Conservation (phyloP, 2,113 vertebrate species). For the Rostratula benghalensis region DNA sequence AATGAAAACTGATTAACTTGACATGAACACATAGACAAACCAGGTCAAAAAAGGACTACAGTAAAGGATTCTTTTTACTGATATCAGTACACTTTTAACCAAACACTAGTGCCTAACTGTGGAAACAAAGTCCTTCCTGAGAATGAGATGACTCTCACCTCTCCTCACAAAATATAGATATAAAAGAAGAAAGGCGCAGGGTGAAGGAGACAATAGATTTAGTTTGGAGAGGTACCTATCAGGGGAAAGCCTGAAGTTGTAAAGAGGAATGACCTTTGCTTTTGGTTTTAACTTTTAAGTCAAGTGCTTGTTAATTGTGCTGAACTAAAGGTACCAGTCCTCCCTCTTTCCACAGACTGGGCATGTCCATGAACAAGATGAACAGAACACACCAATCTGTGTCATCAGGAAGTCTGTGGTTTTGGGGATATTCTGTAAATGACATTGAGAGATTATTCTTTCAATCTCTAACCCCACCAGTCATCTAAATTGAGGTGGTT, state of each 20-base stretch:
- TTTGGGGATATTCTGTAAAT: background rate
- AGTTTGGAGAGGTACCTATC: background rate
- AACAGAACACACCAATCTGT: background rate
- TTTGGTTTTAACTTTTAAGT: background rate
- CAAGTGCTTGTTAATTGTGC: background rate
- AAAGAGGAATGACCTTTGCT: background rate
- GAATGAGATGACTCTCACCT: background rate
- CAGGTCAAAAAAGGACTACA: background rate
- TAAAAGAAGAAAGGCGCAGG: accelerated
- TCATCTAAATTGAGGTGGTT: background rate
- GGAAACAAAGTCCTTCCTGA: background rate
- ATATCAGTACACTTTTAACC: background rate
- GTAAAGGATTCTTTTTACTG: background rate
- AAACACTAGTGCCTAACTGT: background rate
- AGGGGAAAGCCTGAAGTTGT: background rate
- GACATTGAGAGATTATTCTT: background rate
- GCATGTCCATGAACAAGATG: background rate
- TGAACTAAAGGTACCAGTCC: background rate
- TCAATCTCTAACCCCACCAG: background rate
- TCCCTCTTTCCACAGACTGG: background rate
- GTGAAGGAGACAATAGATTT: background rate
- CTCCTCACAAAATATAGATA: background rate
- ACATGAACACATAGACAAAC: background rate
- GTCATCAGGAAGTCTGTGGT: background rate
- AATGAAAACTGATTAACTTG: background rate